phyloP scores from a whole-genome alignment of 2,888 invertebrate species.

The Cantharis rufa region DNA sequence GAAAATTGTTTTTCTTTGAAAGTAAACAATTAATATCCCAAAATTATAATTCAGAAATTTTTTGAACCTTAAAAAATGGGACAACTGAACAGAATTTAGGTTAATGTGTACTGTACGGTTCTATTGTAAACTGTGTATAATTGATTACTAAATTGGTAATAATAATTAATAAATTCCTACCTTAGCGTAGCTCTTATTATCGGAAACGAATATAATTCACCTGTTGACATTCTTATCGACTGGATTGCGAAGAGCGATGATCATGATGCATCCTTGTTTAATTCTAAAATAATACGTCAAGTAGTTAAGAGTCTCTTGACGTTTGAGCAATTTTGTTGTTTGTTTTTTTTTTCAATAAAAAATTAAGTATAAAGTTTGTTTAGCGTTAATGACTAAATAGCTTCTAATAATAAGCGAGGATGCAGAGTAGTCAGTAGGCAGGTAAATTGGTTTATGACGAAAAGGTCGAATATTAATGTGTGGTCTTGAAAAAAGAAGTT shows the following conservation, averaged over 20 bases:
- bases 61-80: too few relatives aligned
- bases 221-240: not conserved
- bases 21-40: too few relatives aligned
- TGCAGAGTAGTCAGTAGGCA: not conserved
- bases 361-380: conserved; percentile 1
- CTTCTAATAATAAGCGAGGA: not conserved
- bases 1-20: too few relatives aligned
- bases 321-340: not conserved
- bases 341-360: conserved; percentile 1
- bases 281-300: not conserved
- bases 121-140: too few relatives aligned
- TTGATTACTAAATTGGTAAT: too few relatives aligned
- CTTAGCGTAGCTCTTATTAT: not conserved
- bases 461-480: conserved; percentile 20
- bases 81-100: too few relatives aligned
- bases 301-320: not conserved
- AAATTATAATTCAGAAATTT: too few relatives aligned
- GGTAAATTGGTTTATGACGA: conserved; percentile 6
- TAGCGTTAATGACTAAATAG: not conserved
- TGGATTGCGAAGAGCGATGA: not conserved
- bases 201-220: not conserved
- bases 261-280: not conserved
- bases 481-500: conserved; percentile 21
- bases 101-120: too few relatives aligned
- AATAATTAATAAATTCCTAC: not conserved